Evolutionary conservation across 1,140 invertebrate species (phyloP), one percentile per base, ranked within the genome.

Genomic region (Drosophila kurseongensis): DNA sequence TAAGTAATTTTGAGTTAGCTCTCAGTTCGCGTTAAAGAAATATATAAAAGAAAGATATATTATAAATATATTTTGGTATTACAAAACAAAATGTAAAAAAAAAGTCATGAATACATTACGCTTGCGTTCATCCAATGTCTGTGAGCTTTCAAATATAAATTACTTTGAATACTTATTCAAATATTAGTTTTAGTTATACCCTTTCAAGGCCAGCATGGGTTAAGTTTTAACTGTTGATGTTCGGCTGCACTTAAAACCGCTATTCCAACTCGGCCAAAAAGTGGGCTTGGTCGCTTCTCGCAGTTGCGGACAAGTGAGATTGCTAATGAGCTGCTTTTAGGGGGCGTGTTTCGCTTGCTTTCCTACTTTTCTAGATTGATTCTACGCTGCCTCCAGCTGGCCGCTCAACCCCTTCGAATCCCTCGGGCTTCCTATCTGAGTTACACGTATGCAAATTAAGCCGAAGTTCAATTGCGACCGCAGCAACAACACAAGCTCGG

Each of bases 391-490:
- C 55, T 10, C 18, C 68, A 36, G 18, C 27, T 29, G 5, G 1
- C 14, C 48, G 47, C 4, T 6, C 27, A 51, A 6, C 32, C 42
- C 12, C 23, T 12, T 50, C 12, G 14, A 41, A 13, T 47, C 10
- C 38, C 16, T 9, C 18, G 29, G 5, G n/a, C 36, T 35, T 36
- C 10, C 18, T 8, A 1, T 5, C 44, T 23, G 54, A 32, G 41
- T 52, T 32, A 66, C 38, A 68, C 60, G 60, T 47, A 75, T 85
- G 81, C 63, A 86, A 85, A 85, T 78, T 75, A 61, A 77, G 73
- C 35, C 58, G 44, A 81, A 62, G 82, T 66, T 84, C 66, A 80
- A 85, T 81, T 77, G 73, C 45, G 57, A 77, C 42, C 63, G 45
- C 38, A 65, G 61, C 45, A 57, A 57, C 51, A 62, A 50, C n/a